These are phyloP conservation scores for Ancistrus triradiatus DNA, from an alignment of 2,113 vertebrate species.

Conservation along the genomic window DNA sequence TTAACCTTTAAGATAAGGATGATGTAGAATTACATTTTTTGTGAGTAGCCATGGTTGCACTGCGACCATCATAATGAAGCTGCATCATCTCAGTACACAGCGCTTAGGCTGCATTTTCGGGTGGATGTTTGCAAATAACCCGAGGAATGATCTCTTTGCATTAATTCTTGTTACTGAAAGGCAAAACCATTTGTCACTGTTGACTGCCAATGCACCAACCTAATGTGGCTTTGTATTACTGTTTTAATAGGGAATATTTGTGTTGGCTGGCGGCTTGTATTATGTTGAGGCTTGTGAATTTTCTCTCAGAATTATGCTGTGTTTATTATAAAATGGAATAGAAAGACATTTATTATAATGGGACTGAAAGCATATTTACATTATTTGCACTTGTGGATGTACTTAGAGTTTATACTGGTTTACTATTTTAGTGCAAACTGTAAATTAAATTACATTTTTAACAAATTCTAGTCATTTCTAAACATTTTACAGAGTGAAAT, in stretches of 20 bases:
- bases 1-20: conserved; percentile 7
- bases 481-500: no score
- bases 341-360: neutral
- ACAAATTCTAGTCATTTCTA: no score
- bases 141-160: conserved; percentile 17
- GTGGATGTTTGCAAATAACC: conserved; percentile 7
- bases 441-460: neutral
- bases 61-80: neutral
- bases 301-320: neutral
- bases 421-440: neutral
- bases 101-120: neutral
- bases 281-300: no score
- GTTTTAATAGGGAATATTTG: neutral
- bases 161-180: conserved; percentile 16
- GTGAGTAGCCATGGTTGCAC: conserved; percentile 4
- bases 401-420: neutral
- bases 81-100: neutral
- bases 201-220: neutral
- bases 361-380: neutral
- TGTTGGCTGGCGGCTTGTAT: neutral
- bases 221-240: conserved; percentile 1
- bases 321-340: neutral
- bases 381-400: neutral
- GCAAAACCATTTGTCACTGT: conserved; percentile 1
- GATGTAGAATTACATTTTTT: conserved; percentile 6